Evolutionary conservation across 1,140 invertebrate genomes (phyloP), one percentile per base, ranked within the genome.

Genomic region (Aphelenchoides avenae): DNA sequence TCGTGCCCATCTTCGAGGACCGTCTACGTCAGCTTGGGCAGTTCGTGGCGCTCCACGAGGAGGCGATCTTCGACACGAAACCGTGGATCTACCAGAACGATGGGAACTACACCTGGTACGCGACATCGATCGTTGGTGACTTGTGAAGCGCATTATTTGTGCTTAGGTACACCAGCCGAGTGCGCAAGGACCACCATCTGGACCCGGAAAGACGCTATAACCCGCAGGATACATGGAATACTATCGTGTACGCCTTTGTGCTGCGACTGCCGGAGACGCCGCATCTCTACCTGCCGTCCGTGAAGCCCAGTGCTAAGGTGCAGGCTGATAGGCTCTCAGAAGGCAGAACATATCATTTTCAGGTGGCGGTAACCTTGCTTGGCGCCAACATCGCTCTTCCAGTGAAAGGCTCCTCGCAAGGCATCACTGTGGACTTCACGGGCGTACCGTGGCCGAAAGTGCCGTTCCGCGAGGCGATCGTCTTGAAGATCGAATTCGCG

Each of bases 1-100:
- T 96, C 51, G 72, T 82, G 7, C 87, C 89, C 6, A 89, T 96
- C 69, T 93, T 88, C 78, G 85, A 94, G 81, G 89, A 95, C 71
- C 81, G 91, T 55, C 80, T 96, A 0, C 73, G 81, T 2, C 76
- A 83, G 63, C 39, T 83, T n/a, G 85, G 86, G 34, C 55, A 75
- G 9, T 93, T 90, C 89, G 77, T 96, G 5, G 68, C 80, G 9
- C 77, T 87, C 1, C 94, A 94, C 75, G 89, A 89, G 2, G 87
- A 91, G 76, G 88, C 87, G 0, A 89, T 96, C 68, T 96, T 91
- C 71, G 80, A 79, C n/a, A 85, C 84, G 0, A 82, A 78, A 27
- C 87, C 89, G 5, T 74, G 73, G 73, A 68, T 71, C 24, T 53
- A 65, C 47, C 71, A 76, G 36, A 74, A 73, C 30, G 71, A 73